Conservation (phyloP, 2,797 vertebrate genomes). For the Trachops cirrhosus region DNA sequence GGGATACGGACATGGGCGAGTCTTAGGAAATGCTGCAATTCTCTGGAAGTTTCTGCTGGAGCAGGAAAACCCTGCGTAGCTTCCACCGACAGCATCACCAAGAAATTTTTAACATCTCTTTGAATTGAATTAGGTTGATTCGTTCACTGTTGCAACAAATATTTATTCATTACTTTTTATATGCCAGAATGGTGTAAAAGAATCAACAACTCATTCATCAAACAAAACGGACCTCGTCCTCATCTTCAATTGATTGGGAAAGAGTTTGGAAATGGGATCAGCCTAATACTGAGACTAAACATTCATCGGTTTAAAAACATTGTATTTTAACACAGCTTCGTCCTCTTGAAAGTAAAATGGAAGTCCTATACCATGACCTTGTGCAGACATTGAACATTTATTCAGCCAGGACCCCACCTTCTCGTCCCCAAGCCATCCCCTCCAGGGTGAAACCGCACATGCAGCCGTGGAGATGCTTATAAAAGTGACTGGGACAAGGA, state of each 20-base stretch:
- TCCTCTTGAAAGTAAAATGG: not conserved
- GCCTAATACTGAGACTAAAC: not conserved
- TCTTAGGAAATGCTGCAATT: not conserved
- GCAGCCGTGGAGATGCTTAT: not conserved
- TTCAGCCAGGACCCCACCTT: not conserved
- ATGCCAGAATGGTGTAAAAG: conserved; percentile 40
- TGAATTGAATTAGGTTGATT: conserved; percentile 22
- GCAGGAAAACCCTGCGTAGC: not conserved
- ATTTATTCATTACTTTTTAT: conserved; percentile 27
- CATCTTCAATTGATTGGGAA: not conserved
- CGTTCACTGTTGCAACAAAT: conserved; percentile 52
- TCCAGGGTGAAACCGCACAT: not conserved
- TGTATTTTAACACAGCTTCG: not conserved
- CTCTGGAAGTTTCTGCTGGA: not conserved
- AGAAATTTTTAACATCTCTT: conserved; percentile 41
- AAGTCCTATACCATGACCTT: not conserved
- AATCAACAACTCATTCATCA: conserved; percentile 24
- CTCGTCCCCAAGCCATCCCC: not conserved
- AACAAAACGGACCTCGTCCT: conserved; percentile 37
- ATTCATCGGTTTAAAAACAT: not conserved
- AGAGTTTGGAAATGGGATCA: conserved; percentile 19
- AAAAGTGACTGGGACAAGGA: not conserved
- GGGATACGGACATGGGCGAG: not conserved
- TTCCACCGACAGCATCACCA: not conserved
- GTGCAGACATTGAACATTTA: not conserved